A percentile compares a stretch with the other conserved stretches of the same genome.
Evolutionary conservation across 2,797 vertebrate genomes (phyloP).

Genomic region (Alcedo atthis): DNA sequence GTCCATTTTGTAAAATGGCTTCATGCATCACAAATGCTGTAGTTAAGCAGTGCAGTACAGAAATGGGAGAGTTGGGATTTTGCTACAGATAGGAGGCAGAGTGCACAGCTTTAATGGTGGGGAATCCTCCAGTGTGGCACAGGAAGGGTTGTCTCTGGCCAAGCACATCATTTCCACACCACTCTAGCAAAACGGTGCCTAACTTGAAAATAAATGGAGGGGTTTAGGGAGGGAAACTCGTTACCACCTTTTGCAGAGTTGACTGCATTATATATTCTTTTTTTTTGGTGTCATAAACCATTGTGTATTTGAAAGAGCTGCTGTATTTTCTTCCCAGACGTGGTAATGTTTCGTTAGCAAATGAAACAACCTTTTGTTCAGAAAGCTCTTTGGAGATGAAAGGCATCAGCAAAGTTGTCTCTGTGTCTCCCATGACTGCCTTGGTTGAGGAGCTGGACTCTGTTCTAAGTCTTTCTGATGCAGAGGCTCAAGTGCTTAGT

Average conservation of each 20-base stretch:
- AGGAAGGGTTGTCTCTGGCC: not conserved
- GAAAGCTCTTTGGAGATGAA: slow-evolving; percentile 31
- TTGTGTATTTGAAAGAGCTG: slow-evolving; percentile 30
- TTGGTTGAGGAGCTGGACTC: slow-evolving; percentile 32
- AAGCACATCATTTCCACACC: not conserved
- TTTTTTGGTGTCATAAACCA: slow-evolving; percentile 1
- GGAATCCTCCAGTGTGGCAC: not conserved
- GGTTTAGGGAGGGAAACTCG: not conserved
- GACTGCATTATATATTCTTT: not conserved
- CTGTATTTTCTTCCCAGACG: slow-evolving; percentile 4
- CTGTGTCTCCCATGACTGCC: slow-evolving; percentile 16
- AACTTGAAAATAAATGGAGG: not conserved
- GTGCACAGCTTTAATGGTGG: not conserved
- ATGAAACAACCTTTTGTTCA: slow-evolving; percentile 24
- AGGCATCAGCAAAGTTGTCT: slow-evolving; percentile 14
- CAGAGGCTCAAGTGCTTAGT: slow-evolving; percentile 1
- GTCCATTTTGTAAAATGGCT: not conserved
- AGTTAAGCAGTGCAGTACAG: not conserved
- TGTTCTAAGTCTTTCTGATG: slow-evolving; percentile 11
- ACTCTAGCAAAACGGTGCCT: not conserved
- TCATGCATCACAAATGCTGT: not conserved
- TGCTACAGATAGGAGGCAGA: not conserved
- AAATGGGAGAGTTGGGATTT: not conserved
- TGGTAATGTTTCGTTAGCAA: slow-evolving; percentile 22
- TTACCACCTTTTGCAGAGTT: not conserved